Evolutionary conservation across 2,797 vertebrate species (phyloP), one percentile per base, ranked within the genome.

Genomic region (Urophycis tenuis): DNA sequence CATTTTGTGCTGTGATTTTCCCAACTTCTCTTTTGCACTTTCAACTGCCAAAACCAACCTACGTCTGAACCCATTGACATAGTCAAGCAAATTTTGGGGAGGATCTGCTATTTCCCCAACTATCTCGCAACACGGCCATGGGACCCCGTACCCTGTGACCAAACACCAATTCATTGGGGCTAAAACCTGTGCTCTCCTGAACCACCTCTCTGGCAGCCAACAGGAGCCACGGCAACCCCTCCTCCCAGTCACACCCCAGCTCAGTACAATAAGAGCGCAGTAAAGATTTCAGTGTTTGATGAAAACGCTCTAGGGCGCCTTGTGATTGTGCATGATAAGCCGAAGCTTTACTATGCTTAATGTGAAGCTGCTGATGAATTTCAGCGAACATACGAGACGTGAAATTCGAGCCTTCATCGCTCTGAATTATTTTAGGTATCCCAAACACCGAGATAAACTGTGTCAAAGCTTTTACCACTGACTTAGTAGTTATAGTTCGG

Each of bases 161-260:
- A 45, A 86, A 86, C 1, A 82, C 79, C 5, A 84, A 22, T 3
- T 84, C 45, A 39, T 81, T 76, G 1, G 76, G 77, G 36, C 74
- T 78, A 45, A 79, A 79, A 1, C 79, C 77, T 1, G 15, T 75
- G 7, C 73, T 84, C 30, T 82, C 78, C 30, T 77, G 78, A 1
- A 60, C 29, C 22, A 74, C 76, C 7, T 82, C 82, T 0, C 78
- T 10, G 15, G 70, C 72, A 6, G 74, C 70, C 35, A 81, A 35
- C 72, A 84, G n/a, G 0, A 79, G 7, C 77, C 73, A 79, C 1
- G 41, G 78, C 9, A 80, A 29, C 25, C 74, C 49, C 2, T 53
- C 45, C 45, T 80, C 30, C 77, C 36, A 85, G 0, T 79, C 71
- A 1, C 17, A 0, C 0, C 39, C 34, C 29, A 74, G 1, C 14